Conservation (phyloP, 2,113 vertebrate species). For the Cololabis saira region DNA sequence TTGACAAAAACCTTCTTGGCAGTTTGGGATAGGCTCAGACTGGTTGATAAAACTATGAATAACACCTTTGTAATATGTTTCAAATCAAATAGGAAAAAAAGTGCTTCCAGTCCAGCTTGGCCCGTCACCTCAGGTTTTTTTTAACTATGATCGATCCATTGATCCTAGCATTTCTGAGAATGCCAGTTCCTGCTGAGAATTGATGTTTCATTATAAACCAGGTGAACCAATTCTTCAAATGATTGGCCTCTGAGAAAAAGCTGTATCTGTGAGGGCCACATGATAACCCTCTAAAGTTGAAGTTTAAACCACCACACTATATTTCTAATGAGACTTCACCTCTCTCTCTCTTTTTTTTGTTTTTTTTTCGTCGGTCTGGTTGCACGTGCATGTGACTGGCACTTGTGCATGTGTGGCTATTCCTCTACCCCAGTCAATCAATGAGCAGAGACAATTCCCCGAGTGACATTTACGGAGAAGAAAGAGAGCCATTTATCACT, state of each 20-base stretch:
- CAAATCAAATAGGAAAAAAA: slow-evolving; percentile 50
- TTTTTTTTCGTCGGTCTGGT: slow-evolving; percentile 4
- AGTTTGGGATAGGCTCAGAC: slow-evolving; percentile 32
- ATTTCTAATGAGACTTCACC: slow-evolving; percentile 61
- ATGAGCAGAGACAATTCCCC: slow-evolving; percentile 76
- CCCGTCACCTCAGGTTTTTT: slow-evolving; percentile 59
- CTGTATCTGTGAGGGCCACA: slow-evolving; percentile 54
- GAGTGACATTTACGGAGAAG: slow-evolving; percentile 79
- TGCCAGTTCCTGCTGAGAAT: slow-evolving; percentile 63
- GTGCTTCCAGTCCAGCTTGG: slow-evolving; percentile 28
- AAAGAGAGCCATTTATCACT: slow-evolving; percentile 80
- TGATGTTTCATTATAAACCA: slow-evolving; percentile 53
- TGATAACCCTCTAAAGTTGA: slow-evolving; percentile 49
- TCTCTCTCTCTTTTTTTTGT: slow-evolving; percentile 4
- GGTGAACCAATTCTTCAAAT: slow-evolving; percentile 56
- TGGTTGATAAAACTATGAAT: slow-evolving; percentile 47
- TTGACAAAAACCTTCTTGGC: slow-evolving; percentile 33
- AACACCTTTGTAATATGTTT: slow-evolving; percentile 41
- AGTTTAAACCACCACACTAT: slow-evolving; percentile 31
- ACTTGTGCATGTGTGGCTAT: slow-evolving; percentile 68
- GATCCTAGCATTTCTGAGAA: slow-evolving; percentile 58
- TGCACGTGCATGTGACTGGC: slow-evolving; percentile 37
- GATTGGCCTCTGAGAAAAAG: slow-evolving; percentile 44
- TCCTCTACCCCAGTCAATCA: slow-evolving; percentile 75
- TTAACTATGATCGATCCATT: slow-evolving; percentile 70